A percentile compares a stretch with the other conserved stretches of the same genome.
phyloP scores from a whole-genome alignment of 1,140 invertebrate genomes.

The Antheraea mylitta region DNA sequence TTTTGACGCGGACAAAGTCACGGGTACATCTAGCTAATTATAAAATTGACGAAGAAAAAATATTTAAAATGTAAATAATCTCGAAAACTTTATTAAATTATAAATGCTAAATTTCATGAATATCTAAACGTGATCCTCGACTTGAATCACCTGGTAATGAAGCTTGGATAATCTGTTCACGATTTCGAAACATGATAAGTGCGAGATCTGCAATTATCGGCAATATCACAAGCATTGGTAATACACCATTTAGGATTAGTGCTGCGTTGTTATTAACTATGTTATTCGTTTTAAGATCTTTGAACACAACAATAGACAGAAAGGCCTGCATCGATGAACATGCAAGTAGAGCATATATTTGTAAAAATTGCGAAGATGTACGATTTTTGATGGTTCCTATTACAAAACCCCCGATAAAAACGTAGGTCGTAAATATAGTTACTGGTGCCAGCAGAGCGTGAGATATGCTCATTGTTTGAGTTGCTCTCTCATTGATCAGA shows the following conservation, averaged over 20 bases:
- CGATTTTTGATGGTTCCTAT: slow-evolving; percentile 30
- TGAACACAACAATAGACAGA: slow-evolving; percentile 47
- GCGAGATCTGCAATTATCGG: slow-evolving; percentile 47
- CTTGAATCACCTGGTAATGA: background rate
- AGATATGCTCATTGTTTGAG: slow-evolving; percentile 37
- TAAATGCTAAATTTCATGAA: background rate
- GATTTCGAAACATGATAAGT: slow-evolving; percentile 37
- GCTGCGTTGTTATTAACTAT: slow-evolving; percentile 27
- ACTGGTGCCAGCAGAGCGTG: slow-evolving; percentile 48
- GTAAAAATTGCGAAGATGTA: slow-evolving; percentile 42
- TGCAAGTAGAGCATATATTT: slow-evolving; percentile 44
- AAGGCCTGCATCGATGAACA: slow-evolving; percentile 41
- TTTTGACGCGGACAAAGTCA: too few relatives aligned
- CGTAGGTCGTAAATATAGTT: slow-evolving; percentile 47
- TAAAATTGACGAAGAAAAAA: background rate
- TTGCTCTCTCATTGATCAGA: slow-evolving; percentile 51
- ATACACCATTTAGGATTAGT: slow-evolving; percentile 50
- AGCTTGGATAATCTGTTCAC: slow-evolving; percentile 23
- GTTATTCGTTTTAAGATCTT: slow-evolving; percentile 28
- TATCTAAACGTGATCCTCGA: background rate
- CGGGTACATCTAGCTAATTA: background rate
- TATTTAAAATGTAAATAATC: background rate
- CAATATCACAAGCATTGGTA: slow-evolving; percentile 52
- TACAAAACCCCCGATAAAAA: slow-evolving; percentile 43
- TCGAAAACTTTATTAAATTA: background rate